Evolutionary conservation across 1,140 invertebrate genomes (phyloP).

Genomic region (Papilio polyxenes): DNA sequence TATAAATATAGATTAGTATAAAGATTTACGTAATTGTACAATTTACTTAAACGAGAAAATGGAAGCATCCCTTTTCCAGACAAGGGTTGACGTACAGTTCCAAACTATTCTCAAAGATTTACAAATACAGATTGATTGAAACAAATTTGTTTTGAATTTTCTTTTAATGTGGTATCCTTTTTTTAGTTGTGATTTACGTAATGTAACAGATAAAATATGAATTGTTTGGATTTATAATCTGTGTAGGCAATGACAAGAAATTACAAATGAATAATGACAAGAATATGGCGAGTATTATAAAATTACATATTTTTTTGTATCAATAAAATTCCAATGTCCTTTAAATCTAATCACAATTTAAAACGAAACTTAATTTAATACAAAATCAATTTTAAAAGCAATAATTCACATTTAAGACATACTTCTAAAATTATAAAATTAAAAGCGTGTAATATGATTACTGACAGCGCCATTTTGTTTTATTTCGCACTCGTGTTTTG

Average conservation of each 20-base stretch:
- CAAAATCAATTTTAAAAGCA: too few species aligned
- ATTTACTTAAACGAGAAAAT: not conserved
- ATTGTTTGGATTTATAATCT: not conserved
- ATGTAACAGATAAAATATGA: not conserved
- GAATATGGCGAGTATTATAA: too few species aligned
- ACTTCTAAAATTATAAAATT: not conserved
- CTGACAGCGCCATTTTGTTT: conserved; percentile 3
- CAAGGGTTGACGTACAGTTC: not conserved
- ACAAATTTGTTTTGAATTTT: not conserved
- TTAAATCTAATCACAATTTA: too few species aligned
- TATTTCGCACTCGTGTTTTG: not conserved
- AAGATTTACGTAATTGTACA: not conserved
- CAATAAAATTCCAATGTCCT: too few species aligned
- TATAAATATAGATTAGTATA: not conserved
- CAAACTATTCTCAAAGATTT: not conserved
- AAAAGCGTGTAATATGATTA: not conserved
- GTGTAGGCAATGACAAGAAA: too few species aligned
- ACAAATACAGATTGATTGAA: not conserved
- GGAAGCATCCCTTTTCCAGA: not conserved
- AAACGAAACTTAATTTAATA: too few species aligned
- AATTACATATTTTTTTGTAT: too few species aligned
- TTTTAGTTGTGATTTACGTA: not conserved
- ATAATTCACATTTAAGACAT: too few species aligned
- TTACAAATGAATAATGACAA: too few species aligned
- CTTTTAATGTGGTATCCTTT: not conserved